phyloP scores from a whole-genome alignment of 2,888 invertebrate genomes.

The Apoderus coryli region DNA sequence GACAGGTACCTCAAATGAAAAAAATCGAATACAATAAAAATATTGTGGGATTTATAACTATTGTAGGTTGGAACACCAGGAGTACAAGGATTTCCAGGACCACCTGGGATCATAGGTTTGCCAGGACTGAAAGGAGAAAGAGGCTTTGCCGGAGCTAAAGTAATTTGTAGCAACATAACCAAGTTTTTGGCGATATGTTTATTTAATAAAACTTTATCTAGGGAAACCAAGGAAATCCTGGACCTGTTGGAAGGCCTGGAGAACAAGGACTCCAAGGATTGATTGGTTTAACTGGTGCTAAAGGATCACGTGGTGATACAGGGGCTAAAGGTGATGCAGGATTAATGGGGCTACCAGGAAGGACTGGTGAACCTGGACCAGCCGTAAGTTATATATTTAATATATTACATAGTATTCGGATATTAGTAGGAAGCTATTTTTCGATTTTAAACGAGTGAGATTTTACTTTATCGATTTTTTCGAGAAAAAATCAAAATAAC shows the following conservation, averaged over 20 bases:
- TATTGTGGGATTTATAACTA: too few species aligned
- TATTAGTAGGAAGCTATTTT: too few species aligned
- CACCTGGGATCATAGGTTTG: constrained; percentile 51
- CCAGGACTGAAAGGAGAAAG: constrained; percentile 61
- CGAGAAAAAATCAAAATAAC: too few species aligned
- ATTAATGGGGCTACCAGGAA: constrained; percentile 59
- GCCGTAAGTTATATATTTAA: constrained; percentile 36
- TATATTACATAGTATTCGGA: background rate
- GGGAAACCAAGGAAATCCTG: constrained; percentile 57
- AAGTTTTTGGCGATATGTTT: too few species aligned
- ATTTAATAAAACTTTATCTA: constrained; percentile 36
- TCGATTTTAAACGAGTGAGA: too few species aligned
- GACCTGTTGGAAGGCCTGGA: constrained; percentile 44
- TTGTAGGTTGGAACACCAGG: constrained; percentile 46
- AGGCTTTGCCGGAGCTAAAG: constrained; percentile 43
- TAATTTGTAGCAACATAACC: too few species aligned
- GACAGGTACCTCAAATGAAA: constrained; percentile 37
- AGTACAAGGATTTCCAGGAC: constrained; percentile 51
- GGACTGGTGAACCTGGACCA: constrained; percentile 60
- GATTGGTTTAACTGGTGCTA: constrained; percentile 48
- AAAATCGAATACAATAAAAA: constrained; percentile 4
- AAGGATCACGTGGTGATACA: constrained; percentile 61
- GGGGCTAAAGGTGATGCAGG: constrained; percentile 65
- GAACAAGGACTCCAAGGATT: constrained; percentile 47
- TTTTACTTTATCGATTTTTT: too few species aligned